Percentiles rank a stretch among this genome's conserved stretches.
These are phyloP conservation scores for Clarias pachynema DNA, from an alignment of 2,797 vertebrate genomes.

Conservation along the genomic window DNA sequence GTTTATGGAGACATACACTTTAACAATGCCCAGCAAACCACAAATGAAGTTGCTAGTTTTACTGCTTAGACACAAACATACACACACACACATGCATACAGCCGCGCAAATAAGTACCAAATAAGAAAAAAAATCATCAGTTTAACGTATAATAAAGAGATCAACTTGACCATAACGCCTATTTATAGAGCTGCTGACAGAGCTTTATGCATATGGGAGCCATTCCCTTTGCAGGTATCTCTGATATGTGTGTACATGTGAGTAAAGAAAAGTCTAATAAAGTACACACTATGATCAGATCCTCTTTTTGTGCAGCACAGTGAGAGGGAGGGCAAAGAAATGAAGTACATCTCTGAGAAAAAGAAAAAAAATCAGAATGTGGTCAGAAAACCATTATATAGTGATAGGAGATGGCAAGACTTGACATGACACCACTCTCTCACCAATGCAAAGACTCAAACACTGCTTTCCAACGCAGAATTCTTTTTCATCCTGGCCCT, in stretches of 20 bases:
- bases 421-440: slow-evolving; percentile 39
- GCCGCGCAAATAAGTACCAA: not conserved
- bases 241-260: slow-evolving; percentile 5
- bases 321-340: not conserved
- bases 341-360: not conserved
- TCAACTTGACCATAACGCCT: slow-evolving; percentile 47
- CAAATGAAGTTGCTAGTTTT: not conserved
- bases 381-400: not conserved
- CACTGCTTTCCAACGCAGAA: slow-evolving; percentile 17
- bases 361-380: not conserved
- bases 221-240: slow-evolving; percentile 17
- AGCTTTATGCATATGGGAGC: slow-evolving; percentile 50
- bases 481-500: slow-evolving; percentile 47
- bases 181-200: slow-evolving; percentile 64
- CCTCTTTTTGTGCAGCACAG: not conserved
- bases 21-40: not conserved
- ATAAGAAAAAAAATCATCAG: not conserved
- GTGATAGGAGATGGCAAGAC: not conserved
- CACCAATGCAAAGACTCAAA: slow-evolving; percentile 36
- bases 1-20: not conserved
- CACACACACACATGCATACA: not conserved
- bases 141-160: slow-evolving; percentile 37
- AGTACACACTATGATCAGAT: slow-evolving; percentile 3
- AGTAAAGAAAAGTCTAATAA: slow-evolving; percentile 13
- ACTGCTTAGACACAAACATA: not conserved